phyloP scores from a whole-genome alignment of 2,113 vertebrate genomes.

The Steatornis caripensis region DNA sequence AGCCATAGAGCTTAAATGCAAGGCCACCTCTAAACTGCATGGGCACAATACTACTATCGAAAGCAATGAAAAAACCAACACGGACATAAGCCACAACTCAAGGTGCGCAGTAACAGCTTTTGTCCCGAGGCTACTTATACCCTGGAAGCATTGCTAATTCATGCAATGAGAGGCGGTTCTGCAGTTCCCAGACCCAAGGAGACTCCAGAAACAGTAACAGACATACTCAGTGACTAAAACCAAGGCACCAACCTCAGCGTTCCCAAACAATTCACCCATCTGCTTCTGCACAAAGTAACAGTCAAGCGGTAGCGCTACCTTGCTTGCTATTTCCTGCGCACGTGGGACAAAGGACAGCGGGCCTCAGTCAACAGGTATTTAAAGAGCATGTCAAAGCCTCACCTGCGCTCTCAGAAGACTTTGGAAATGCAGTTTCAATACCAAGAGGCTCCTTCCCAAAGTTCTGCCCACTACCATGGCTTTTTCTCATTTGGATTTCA shows the following conservation, averaged over 20 bases:
- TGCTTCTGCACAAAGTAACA: not conserved
- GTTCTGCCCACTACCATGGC: not conserved
- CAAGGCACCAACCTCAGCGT: fast-evolving
- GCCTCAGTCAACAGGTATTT: not conserved
- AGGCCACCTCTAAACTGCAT: not conserved
- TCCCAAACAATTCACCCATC: not conserved
- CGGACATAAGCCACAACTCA: not conserved
- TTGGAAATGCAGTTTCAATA: not conserved
- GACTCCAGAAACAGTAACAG: not conserved
- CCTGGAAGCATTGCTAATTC: not conserved
- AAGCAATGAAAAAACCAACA: not conserved
- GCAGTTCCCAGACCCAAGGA: not conserved
- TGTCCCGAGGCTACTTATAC: not conserved
- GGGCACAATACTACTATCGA: not conserved
- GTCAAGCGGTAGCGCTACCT: not conserved
- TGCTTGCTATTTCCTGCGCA: fast-evolving
- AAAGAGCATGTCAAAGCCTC: not conserved
- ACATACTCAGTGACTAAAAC: not conserved
- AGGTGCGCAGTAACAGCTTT: not conserved
- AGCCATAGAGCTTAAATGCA: not conserved
- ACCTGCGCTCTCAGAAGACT: not conserved
- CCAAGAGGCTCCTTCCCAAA: not conserved
- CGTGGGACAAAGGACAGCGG: not conserved
- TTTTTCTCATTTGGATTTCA: not conserved
- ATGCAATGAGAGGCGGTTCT: not conserved